Base-by-base conservation (phyloP, 1,140 invertebrate genomes). In the Drosophila ohnishii region DNA sequence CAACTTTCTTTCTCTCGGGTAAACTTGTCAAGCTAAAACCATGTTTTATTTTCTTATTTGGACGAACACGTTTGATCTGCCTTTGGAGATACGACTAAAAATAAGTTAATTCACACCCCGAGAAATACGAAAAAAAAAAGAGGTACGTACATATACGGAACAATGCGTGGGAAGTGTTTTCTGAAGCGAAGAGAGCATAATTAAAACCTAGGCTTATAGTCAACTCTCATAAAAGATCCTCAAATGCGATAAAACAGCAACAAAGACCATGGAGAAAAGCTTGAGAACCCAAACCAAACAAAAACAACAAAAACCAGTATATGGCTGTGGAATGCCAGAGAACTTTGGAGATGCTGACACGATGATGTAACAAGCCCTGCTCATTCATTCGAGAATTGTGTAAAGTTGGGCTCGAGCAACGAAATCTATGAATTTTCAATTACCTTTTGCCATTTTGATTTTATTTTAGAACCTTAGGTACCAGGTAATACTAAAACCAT, bases 161-260 rank as follows among this genome's bases (percentile, higher is more conserved):
- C 62, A 78, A 83, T 63, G 77, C 81, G 81, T 85, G 80, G 81
- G 80, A 84, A 84, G 67, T 65, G 76, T 84, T 84, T 83, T 77
- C 79, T 78, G 55, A 67, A 44, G 47, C 59, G 37, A 74, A 65
- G 42, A 45, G 45, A 56, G 76, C 67, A 58, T 80, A 84, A 85
- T 84, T 85, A 85, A 85, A 85, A 76, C 61, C 62, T 50, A 76
- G 66, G 57, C 69, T 66, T 45, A 64, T 40, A 61, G 45, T 40
- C 55, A 70, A 37, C 37, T 51, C 50, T 64, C 59, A 78, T 57
- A 75, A 75, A 65, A 75, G 70, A 75, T 74, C 48, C 55, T 63
- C 32, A 35, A 47, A 39, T 40, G n/a, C 69, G 69, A 71, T 71
- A 59, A 57, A 40, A 22, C 42, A 71, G 25, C 67, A 58, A 69